phyloP scores from a whole-genome alignment of 2,888 invertebrate genomes.

The Parascotia fuliginaria region DNA sequence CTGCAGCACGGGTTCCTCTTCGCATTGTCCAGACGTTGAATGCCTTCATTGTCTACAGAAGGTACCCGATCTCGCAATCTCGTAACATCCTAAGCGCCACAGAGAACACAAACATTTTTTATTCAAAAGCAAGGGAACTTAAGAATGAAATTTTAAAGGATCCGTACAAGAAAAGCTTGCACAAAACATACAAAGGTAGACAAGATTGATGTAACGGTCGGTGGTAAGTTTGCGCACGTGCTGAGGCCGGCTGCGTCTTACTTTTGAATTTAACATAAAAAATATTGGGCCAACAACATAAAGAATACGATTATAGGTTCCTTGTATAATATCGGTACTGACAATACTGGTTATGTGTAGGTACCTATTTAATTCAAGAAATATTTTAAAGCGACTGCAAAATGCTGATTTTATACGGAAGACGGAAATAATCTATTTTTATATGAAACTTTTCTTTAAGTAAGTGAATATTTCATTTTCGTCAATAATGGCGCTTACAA shows the following conservation, averaged over 20 bases:
- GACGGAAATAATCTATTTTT: too few relatives aligned
- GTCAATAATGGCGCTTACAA: too few relatives aligned
- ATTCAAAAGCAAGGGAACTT: conserved; percentile 34
- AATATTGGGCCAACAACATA: conserved; percentile 37
- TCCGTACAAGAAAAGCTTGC: conserved; percentile 56
- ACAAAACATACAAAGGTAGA: conserved; percentile 72
- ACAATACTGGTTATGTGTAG: conserved; percentile 39
- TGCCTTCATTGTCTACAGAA: conserved; percentile 74
- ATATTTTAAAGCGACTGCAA: too few relatives aligned
- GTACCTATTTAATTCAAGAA: too few relatives aligned
- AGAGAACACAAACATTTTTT: conserved; percentile 32
- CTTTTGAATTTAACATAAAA: conserved; percentile 40
- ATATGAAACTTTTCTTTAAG: too few relatives aligned
- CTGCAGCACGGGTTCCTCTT: conserved; percentile 59
- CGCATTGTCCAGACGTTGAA: conserved; percentile 77
- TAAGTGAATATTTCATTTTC: too few relatives aligned
- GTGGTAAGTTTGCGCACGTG: conserved; percentile 79
- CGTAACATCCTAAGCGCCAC: conserved; percentile 45
- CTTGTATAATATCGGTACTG: conserved; percentile 35
- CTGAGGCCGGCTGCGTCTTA: conserved; percentile 68
- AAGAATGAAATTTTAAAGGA: conserved; percentile 43
- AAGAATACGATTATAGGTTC: conserved; percentile 26
- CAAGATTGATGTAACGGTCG: conserved; percentile 82
- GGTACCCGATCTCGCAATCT: conserved; percentile 36
- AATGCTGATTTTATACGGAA: too few relatives aligned